Evolutionary conservation across 2,888 invertebrate genomes (phyloP).

Genomic region (Limulus polyphemus): DNA sequence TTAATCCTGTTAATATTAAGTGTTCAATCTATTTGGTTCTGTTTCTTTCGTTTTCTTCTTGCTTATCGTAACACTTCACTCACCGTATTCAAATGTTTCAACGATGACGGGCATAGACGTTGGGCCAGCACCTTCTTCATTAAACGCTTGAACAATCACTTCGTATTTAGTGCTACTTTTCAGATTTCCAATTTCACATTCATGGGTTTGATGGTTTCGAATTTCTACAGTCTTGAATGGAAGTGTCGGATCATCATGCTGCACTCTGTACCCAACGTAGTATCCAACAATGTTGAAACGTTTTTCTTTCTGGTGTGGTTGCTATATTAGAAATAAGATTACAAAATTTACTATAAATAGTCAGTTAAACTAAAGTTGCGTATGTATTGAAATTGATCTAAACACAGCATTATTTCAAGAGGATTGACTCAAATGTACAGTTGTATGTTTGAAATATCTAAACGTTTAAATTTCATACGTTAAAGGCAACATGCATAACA

Average conservation of each 20-base stretch:
- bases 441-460: too few relatives aligned
- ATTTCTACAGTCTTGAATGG: conserved; percentile 32
- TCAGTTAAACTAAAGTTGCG: too few relatives aligned
- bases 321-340: not conserved
- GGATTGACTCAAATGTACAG: too few relatives aligned
- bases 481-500: too few relatives aligned
- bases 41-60: too few relatives aligned
- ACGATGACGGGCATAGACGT: not conserved
- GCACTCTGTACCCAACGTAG: conserved; percentile 36
- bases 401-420: too few relatives aligned
- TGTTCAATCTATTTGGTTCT: too few relatives aligned
- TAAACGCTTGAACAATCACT: conserved; percentile 1
- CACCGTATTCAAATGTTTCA: not conserved
- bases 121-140: not conserved
- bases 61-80: not conserved
- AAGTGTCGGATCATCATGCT: conserved; percentile 28
- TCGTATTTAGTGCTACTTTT: not conserved
- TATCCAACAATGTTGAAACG: conserved; percentile 30
- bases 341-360: too few relatives aligned
- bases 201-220: conserved; percentile 6
- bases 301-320: not conserved
- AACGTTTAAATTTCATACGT: too few relatives aligned
- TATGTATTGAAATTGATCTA: too few relatives aligned
- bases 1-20: too few relatives aligned
- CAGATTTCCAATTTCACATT: conserved; percentile 1